phyloP scores from a whole-genome alignment of 2,888 invertebrate species.

The Ecliptopera silaceata region DNA sequence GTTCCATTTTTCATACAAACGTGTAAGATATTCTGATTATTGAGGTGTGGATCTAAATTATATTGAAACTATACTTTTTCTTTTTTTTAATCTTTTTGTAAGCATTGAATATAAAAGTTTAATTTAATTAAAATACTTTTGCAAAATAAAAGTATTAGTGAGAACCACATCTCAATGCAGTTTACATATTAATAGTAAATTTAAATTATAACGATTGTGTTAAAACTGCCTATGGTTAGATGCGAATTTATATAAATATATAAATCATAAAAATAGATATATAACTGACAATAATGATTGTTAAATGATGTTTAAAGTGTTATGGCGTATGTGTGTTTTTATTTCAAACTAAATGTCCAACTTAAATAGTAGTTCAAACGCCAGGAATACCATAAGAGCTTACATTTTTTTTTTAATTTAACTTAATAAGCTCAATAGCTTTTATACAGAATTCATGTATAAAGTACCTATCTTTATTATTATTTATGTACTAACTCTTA shows the following conservation, averaged over 20 bases:
- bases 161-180: constrained; percentile 55
- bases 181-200: constrained; percentile 61
- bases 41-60: constrained; percentile 51
- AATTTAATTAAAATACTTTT: neutral
- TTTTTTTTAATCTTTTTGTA: neutral
- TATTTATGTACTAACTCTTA: neutral
- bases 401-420: neutral
- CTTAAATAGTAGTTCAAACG: constrained; percentile 64
- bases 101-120: neutral
- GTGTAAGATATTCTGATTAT: constrained; percentile 51
- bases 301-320: constrained; percentile 82
- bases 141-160: neutral
- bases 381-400: constrained; percentile 42
- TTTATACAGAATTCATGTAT: neutral
- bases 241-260: constrained; percentile 82
- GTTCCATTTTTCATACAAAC: constrained; percentile 69
- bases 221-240: constrained; percentile 81
- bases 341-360: constrained; percentile 64
- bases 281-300: constrained; percentile 84
- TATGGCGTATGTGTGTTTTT: constrained; percentile 75
- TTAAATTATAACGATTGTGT: constrained; percentile 73
- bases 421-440: neutral
- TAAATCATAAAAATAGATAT: constrained; percentile 78
- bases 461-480: neutral
- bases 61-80: constrained; percentile 30